A percentile compares a stretch with the other conserved stretches of the same genome.
Conservation (phyloP, 2,888 invertebrate species). For the Tipula confusa region DNA sequence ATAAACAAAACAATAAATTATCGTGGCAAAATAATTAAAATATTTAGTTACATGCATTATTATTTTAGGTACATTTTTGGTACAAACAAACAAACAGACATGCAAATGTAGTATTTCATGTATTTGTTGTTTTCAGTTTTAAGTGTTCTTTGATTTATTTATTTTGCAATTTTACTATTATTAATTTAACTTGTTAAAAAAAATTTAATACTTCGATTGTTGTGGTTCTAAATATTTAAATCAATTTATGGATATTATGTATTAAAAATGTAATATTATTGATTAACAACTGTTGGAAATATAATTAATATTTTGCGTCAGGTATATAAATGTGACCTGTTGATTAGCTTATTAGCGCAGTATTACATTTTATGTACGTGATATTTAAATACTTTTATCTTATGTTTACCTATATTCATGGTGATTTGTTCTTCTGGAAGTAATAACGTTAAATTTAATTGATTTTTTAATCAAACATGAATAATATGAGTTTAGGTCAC, state of each 20-base stretch:
- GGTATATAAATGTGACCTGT: neutral
- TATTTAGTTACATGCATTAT: neutral
- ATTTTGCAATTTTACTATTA: neutral
- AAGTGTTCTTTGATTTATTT: neutral
- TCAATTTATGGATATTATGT: neutral
- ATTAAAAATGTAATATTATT: neutral
- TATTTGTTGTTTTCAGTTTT: neutral
- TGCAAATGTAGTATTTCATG: neutral
- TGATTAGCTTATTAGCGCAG: neutral
- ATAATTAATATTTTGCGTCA: neutral
- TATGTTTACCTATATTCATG: neutral
- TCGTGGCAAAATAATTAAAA: neutral
- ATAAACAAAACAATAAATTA: neutral
- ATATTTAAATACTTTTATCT: neutral
- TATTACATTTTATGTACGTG: neutral
- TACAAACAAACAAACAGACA: too few relatives aligned
- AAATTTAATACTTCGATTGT: neutral
- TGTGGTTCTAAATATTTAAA: neutral
- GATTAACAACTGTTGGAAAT: neutral
- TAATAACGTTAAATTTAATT: neutral
- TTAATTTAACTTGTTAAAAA: neutral
- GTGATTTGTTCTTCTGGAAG: neutral
- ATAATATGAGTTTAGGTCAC: neutral
- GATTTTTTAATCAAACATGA: neutral
- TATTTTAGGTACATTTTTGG: too few relatives aligned